These are phyloP conservation scores for Sphaerodactylus townsendi DNA, from an alignment of 2,113 vertebrate genomes.

Conservation along the genomic window DNA sequence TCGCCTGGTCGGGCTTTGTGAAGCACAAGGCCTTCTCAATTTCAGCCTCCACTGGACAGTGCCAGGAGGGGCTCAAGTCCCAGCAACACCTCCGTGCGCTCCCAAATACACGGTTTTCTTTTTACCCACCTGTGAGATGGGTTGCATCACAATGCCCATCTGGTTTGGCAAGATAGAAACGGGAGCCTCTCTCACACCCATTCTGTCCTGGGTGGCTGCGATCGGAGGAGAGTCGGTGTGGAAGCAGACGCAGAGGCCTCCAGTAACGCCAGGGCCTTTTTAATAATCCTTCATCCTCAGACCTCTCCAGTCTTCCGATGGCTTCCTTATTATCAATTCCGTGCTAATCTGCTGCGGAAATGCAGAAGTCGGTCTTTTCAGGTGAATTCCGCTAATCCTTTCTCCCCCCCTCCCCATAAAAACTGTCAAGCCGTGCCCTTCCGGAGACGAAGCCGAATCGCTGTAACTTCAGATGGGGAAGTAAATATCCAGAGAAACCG, in stretches of 20 bases:
- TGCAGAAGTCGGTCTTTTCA: conserved; percentile 14
- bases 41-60: conserved; percentile 7
- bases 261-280: not conserved
- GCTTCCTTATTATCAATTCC: conserved; percentile 17
- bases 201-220: not conserved
- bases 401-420: not conserved
- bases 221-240: not conserved
- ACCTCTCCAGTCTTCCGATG: conserved; percentile 8
- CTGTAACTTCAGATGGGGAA: conserved; percentile 35
- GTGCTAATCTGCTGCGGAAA: not conserved
- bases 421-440: conserved; percentile 22
- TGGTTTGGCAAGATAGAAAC: conserved; percentile 12
- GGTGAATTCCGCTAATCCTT: conserved; percentile 35
- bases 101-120: conserved; percentile 32
- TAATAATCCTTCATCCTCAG: not conserved
- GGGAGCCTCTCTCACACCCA: not conserved
- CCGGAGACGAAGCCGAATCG: conserved; percentile 42
- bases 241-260: not conserved
- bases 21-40: accelerated
- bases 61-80: not conserved
- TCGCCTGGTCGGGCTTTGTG: not conserved
- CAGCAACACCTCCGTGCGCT: not conserved
- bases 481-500: conserved; percentile 46
- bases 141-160: not conserved
- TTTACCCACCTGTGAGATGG: conserved; percentile 14